Evolutionary conservation across 2,113 vertebrate genomes (phyloP), one percentile per base, ranked within the genome.

Genomic region (Nesogale talazaci): DNA sequence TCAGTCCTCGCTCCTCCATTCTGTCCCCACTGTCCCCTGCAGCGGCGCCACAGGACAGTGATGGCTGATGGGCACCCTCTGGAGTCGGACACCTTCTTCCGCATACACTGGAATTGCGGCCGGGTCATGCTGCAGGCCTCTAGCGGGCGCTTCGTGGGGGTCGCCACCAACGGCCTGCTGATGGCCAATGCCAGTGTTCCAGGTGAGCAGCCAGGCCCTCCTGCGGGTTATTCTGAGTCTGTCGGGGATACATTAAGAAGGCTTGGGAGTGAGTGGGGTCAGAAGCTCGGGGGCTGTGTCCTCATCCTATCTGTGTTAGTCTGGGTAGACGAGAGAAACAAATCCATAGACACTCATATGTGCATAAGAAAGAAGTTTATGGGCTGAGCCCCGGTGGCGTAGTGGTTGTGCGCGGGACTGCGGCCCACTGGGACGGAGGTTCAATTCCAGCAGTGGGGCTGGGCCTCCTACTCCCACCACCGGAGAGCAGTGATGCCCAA

Each of bases 41-140:
- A 97, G 97, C 96, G 97, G 38, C 69, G 23, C 36, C 93, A 95
- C 23, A 90, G 38, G 74, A n/a, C 38, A 1, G 65, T 97, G 25
- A 31, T 95, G 36, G 97, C 97, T 38, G 75, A 97, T 1, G 97
- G 97, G 19, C 82, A 91, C 20, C 59, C 75, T 1, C 2, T 88
- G 84, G 97, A 97, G 67, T n/a, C 95, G 8, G 90, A 94, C 4
- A 96, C 97, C 36, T 88, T 93, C 57, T 97, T 97, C 93, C 92
- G 25, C 0, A 38, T 94, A 27, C 91, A 90, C 34, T 97, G 97
- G 97, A 96, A 94, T 11, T 94, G 89, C 40, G 97, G 97, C 82
- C 96, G 42, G 70, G 86, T 97, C 91, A 78, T 90, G 63, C 93
- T 97, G 38, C 97, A 95, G 88, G 95, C 96, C 46, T 36, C 57